phyloP scores from a whole-genome alignment of 2,113 vertebrate genomes.

The Sebastes fasciatus region DNA sequence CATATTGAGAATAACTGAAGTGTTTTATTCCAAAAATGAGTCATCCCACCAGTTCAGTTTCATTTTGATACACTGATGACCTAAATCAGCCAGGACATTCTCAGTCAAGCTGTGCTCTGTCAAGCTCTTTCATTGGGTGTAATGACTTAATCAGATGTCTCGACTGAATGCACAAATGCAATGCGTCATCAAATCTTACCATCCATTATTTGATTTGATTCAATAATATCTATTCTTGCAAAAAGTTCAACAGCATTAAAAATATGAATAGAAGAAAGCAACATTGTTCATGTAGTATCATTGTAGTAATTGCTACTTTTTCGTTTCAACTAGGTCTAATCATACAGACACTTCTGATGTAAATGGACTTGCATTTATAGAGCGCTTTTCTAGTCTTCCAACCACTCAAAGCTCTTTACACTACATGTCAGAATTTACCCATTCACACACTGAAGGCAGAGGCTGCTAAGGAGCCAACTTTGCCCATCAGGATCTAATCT shows the following conservation, averaged over 20 bases:
- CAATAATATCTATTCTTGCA: neutral
- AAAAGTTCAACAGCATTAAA: neutral
- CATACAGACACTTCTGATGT: neutral
- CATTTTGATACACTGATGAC: neutral
- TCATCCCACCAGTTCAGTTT: neutral
- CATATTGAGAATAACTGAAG: neutral
- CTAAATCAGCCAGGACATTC: neutral
- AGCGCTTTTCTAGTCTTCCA: no score
- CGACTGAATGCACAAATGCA: neutral
- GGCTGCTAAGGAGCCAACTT: no score
- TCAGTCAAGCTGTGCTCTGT: neutral
- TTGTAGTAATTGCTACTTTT: neutral
- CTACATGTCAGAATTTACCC: no score
- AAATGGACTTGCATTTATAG: no score
- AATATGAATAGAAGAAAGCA: neutral
- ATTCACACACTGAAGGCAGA: no score
- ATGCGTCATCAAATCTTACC: neutral
- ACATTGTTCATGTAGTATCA: neutral
- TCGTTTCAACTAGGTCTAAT: neutral
- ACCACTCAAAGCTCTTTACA: no score
- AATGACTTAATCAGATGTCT: neutral
- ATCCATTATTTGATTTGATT: neutral
- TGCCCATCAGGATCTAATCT: no score
- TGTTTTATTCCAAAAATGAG: conserved; percentile 13
- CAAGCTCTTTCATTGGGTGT: neutral